A percentile compares a stretch with the other conserved stretches of the same genome.
Conservation (phyloP, 1,140 invertebrate genomes). For the Eurosta solidaginis region DNA sequence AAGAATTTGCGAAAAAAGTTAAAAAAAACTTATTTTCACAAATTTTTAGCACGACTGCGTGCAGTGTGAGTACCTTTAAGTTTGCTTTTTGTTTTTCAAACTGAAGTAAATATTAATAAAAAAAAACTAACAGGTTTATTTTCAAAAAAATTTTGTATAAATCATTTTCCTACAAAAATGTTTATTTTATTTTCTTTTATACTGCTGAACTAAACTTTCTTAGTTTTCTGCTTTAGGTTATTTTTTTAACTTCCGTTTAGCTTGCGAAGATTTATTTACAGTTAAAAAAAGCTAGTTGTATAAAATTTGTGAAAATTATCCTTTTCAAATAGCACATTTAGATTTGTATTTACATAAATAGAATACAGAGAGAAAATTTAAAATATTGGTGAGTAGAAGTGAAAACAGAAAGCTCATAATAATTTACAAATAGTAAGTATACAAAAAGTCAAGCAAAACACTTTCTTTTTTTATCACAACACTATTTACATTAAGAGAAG, state of each 20-base stretch:
- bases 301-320: neutral
- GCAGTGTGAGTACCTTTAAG: neutral
- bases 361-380: neutral
- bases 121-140: neutral
- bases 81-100: neutral
- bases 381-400: neutral
- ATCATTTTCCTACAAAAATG: too few species aligned
- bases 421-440: constrained; percentile 20
- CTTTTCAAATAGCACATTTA: neutral
- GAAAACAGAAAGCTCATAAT: neutral
- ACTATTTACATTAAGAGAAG: constrained; percentile 20
- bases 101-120: neutral
- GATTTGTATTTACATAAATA: constrained; percentile 25
- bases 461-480: neutral
- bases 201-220: too few species aligned
- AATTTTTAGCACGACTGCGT: neutral
- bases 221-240: too few species aligned
- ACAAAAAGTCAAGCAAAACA: constrained; percentile 14
- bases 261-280: too few species aligned
- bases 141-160: too few species aligned
- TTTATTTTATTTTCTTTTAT: too few species aligned
- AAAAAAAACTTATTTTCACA: neutral
- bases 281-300: too few species aligned
- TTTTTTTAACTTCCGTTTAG: too few species aligned
- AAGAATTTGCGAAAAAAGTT: neutral